Base-by-base conservation (phyloP, 2,888 invertebrate genomes). In the Sphaeridia pumilis region DNA sequence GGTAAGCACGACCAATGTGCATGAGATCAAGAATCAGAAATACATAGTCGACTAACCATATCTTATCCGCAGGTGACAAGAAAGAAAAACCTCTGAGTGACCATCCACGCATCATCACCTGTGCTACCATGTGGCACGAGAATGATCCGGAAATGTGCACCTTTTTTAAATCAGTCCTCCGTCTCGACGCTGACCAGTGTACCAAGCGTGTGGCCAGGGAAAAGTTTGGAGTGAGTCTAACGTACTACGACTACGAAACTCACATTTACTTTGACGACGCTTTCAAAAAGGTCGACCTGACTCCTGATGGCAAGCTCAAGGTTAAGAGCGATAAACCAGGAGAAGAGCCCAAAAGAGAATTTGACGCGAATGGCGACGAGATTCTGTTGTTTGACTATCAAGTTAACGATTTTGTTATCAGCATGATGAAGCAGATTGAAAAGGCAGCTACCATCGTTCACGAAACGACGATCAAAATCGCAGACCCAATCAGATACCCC, bases 111-210 rank as follows among this genome's bases (percentile, higher is more conserved):
- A 44, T 22, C 24, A 22, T 35, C 21, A 20, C 36, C 5, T 21
- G 34, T 24, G 48, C 20, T 36, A 98, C 97, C 62, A 97, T 97
- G 95, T 98, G 98, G 98, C 98, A 98, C 72, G 97, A 97, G 73
- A 97, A 88, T 26, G 34, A 45, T 27, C 50, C 41, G 20, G 56
- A 56, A 44, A 56, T 56, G 56, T 20, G 49, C 35, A 28, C 35
- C 22, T 49, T 58, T 46, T 46, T 54, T 22, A 34, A 79, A 79
- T 84, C 83, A 70, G 81, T 94, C 63, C 74, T 87, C 60, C 76
- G 92, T 58, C 71, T 94, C 70, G 94, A 94, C 70, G 83, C 84
- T 69, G 92, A 93, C 70, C 92, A 93, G 69, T 83, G 85, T 67
- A 86, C 88, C 0, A 77, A 87, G 48, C 76, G 84, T 58, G 82